Base-by-base conservation (phyloP, 2,113 vertebrate genomes). In the Cygnus buccinator region DNA sequence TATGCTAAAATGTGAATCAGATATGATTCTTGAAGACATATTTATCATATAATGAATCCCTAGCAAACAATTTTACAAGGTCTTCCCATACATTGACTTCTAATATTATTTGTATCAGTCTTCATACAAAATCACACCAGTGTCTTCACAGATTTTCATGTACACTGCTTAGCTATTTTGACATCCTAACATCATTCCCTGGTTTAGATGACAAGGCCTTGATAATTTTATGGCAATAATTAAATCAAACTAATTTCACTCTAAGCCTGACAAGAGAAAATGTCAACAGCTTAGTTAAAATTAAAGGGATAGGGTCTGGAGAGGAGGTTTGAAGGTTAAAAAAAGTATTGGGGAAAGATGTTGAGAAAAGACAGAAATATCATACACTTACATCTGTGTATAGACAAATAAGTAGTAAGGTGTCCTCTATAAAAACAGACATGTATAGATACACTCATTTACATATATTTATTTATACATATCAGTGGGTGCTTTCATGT, bases 201-300 rank as follows among this genome's bases (percentile, higher is more conserved):
- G 59, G 23, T 91, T 94, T 37, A 93, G 35, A 73, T 86, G 31
- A 73, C 44, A 84, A 55, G 74, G 61, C 35, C 71, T 77, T 74
- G 66, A 87, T 90, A 85, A 84, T 95, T 95, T 95, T 91, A 89
- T 78, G 55, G 18, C 46, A 86, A 44, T 82, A 96, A 92, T 93
- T 97, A 95, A 93, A 95, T 95, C 86, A 94, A 82, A 94, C 58
- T 6, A 71, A 70, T 93, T 94, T 86, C 92, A 6, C 41, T 62
- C 25, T 52, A 76, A 91, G 33, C 57, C 79, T 97, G 90, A 95
- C 58, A 83, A 76, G 44, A 73, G 26, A 89, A 96, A 96, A 97
- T 89, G 84, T 62, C 79, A 92, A 84, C 67, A 50, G 46, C 43
- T 96, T 89, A 89, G 87, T 72, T 80, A 81, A 87, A 96, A 93